phyloP scores from a whole-genome alignment of 2,888 invertebrate species.

The Eumacrocentrus americanus region DNA sequence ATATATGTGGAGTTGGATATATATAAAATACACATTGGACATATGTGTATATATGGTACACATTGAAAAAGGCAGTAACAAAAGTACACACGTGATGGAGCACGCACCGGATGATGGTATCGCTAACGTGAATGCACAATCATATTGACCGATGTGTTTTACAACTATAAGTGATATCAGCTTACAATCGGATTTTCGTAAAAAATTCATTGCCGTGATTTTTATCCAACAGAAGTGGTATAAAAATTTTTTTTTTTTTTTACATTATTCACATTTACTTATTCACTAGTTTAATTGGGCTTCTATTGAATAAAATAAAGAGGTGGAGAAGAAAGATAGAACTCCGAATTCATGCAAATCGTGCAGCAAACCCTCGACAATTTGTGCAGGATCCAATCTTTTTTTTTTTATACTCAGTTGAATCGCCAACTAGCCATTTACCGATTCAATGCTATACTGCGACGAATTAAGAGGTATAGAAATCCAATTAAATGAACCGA shows the following conservation, averaged over 20 bases:
- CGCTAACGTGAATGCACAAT: neutral
- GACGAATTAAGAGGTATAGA: constrained; percentile 1
- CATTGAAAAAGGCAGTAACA: neutral
- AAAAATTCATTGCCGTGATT: no score
- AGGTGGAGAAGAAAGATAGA: neutral
- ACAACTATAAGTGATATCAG: no score
- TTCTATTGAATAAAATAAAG: no score
- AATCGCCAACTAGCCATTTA: neutral
- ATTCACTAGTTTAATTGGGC: neutral
- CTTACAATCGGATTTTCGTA: no score
- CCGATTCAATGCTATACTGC: neutral
- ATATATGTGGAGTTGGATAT: neutral
- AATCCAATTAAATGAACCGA: neutral
- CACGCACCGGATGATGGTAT: no score
- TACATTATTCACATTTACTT: no score
- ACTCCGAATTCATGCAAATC: neutral
- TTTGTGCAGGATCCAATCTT: neutral
- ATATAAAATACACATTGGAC: neutral
- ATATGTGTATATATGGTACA: neutral
- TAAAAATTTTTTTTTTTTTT: neutral
- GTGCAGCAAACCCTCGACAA: neutral
- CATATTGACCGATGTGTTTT: no score
- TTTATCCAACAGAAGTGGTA: no score
- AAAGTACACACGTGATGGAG: neutral
- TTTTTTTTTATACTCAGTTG: neutral